Evolutionary conservation across 2,113 vertebrate species (phyloP), one percentile per base, ranked within the genome.

Genomic region (Trichechus manatus): DNA sequence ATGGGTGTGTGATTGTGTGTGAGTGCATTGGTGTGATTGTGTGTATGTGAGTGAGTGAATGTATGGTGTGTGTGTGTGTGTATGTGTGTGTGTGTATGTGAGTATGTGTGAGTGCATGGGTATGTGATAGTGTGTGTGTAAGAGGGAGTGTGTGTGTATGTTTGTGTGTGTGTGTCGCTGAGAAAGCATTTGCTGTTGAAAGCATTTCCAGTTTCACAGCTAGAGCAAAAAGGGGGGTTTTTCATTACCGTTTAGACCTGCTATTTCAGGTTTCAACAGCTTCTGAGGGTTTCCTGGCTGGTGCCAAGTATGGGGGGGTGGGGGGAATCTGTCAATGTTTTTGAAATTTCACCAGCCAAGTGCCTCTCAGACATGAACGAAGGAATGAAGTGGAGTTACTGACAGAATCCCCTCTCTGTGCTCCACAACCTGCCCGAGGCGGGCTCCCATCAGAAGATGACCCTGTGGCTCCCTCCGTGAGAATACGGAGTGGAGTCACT

Each of bases 221-320:
- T 29, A 74, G 82, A 79, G 50, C 39, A 8, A 11, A 74, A 63
- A 56, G 31, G 0, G 68, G 39, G 74, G 89, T 31, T 88, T 94
- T 66, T 93, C 66, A 8, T n/a, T 39, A 4, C 33, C 61, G 80
- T 85, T 68, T 47, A 86, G 89, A 86, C 74, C 36, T 87, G 89
- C 88, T 66, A 2, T 77, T 94, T 97, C 92, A 93, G 79, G 89
- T 95, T 75, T 91, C 95, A 80, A 0, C 89, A 72, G 79, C 96
- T 87, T 85, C 94, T 5, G 6, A 70, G 8, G 47, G 29, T 87
- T 50, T 59, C n/a, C 4, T 23, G 6, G 42, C 89, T 92, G 5
- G 0, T 59, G 93, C 94, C 95, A 94, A 93, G 81, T 68, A 42
- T 94, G 14, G 22, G 94, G 85, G n/a, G 23, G 33, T 10, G 22